phyloP scores from a whole-genome alignment of 2,113 vertebrate species.

The Tinamus guttatus region DNA sequence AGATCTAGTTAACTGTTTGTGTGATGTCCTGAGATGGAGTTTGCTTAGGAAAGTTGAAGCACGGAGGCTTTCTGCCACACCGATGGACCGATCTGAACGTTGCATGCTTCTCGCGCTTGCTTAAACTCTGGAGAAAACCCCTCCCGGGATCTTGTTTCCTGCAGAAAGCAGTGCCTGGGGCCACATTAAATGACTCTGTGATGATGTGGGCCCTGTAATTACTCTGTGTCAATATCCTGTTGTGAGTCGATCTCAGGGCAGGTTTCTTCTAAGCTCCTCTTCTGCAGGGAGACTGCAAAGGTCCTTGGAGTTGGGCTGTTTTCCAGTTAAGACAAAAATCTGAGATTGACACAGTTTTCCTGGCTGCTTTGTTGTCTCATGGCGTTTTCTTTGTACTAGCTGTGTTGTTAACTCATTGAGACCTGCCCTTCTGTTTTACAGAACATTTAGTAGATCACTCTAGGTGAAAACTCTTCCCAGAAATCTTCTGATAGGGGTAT shows the following conservation, averaged over 20 bases:
- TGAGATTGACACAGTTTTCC: neutral
- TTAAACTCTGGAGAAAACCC: neutral
- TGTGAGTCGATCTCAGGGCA: neutral
- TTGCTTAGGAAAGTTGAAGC: neutral
- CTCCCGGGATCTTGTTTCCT: slow-evolving; percentile 26
- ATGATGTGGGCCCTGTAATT: slow-evolving; percentile 55
- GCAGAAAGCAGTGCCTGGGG: slow-evolving; percentile 34
- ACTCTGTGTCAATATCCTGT: slow-evolving; percentile 43
- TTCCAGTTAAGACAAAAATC: neutral
- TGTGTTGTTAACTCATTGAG: neutral
- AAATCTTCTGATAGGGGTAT: neutral
- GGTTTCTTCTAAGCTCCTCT: neutral
- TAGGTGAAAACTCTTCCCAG: neutral
- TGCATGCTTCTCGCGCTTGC: neutral
- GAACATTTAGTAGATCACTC: neutral
- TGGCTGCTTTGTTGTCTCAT: neutral
- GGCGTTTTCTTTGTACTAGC: neutral
- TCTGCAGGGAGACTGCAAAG: fast-evolving
- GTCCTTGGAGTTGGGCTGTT: neutral
- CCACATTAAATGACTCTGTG: slow-evolving; percentile 36
- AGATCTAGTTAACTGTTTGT: slow-evolving; percentile 42
- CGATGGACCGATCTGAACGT: neutral
- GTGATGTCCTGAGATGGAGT: neutral
- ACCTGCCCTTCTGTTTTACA: neutral
- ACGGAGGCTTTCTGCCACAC: neutral